Conservation (phyloP, 37 sponge, comb jelly and placozoan species). For the Amphimedon queenslandica region DNA sequence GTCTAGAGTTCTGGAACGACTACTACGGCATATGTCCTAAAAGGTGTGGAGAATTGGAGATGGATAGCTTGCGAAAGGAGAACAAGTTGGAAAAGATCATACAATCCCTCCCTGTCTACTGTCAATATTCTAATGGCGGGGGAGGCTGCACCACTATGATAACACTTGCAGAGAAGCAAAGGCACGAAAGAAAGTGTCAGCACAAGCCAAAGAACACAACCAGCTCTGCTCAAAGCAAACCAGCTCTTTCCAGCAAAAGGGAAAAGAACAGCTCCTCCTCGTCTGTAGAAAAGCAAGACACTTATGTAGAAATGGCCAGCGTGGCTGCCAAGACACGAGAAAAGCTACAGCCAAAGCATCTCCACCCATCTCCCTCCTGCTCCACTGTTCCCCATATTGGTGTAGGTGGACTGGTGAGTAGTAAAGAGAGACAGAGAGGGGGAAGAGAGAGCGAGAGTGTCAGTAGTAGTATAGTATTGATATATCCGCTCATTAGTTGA, state of each 20-base stretch:
- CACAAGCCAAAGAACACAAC: background rate
- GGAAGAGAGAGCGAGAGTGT: too few relatives aligned
- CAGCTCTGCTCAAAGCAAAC: background rate
- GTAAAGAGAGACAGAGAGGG: too few relatives aligned
- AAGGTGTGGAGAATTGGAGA: conserved; percentile 51
- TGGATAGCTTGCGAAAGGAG: conserved; percentile 7
- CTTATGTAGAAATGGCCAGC: conserved; percentile 10
- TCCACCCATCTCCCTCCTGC: too few relatives aligned
- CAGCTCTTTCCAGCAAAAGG: background rate
- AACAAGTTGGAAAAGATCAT: conserved; percentile 44
- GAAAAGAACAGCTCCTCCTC: background rate
- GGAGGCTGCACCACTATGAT: conserved; percentile 57
- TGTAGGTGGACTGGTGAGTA: background rate
- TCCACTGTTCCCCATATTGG: too few relatives aligned
- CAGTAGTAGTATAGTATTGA: too few relatives aligned
- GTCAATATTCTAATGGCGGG: conserved; percentile 26
- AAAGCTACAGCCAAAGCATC: background rate
- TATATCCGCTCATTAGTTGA: too few relatives aligned
- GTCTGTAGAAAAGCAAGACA: background rate
- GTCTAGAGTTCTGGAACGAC: conserved; percentile 49
- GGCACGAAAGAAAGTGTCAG: conserved; percentile 57
- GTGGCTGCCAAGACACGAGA: background rate
- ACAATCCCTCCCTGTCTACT: conserved; percentile 38
- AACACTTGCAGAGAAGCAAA: conserved; percentile 31
- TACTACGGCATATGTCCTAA: conserved; percentile 61